Evolutionary conservation across 1,140 invertebrate species (phyloP).

Genomic region (Drosophila bipectinata): DNA sequence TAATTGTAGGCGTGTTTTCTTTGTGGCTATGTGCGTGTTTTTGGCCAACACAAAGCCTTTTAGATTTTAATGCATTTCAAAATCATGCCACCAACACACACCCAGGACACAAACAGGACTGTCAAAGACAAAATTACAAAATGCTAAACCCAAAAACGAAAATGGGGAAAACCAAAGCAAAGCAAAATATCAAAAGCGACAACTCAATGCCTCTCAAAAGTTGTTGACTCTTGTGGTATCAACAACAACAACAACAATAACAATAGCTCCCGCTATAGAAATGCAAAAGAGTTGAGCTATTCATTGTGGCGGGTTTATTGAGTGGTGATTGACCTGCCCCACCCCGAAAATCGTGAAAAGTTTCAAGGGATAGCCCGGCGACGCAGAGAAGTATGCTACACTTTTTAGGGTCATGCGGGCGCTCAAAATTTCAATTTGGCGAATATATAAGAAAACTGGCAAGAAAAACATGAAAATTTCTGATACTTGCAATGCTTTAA

Average conservation of each 20-base stretch:
- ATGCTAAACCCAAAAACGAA: constrained; percentile 44
- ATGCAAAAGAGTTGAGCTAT: constrained; percentile 49
- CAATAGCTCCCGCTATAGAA: constrained; percentile 5
- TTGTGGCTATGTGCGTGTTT: constrained; percentile 14
- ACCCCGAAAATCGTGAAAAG: constrained; percentile 3
- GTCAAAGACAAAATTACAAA: constrained; percentile 73
- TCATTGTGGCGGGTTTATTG: constrained; percentile 53
- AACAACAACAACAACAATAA: constrained; percentile 4
- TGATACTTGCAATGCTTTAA: not conserved
- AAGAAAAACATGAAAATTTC: not conserved
- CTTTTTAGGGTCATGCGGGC: constrained; percentile 37
- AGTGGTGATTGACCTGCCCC: constrained; percentile 66
- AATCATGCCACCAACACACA: constrained; percentile 33
- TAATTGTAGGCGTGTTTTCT: constrained; percentile 9
- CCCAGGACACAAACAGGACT: constrained; percentile 24
- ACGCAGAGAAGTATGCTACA: constrained; percentile 61
- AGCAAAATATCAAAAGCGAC: constrained; percentile 33
- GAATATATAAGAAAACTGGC: constrained; percentile 4
- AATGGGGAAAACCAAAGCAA: constrained; percentile 19
- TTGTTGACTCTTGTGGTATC: constrained; percentile 34
- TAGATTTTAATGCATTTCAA: constrained; percentile 51
- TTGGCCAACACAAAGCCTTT: constrained; percentile 32
- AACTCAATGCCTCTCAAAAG: constrained; percentile 41
- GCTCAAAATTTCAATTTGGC: constrained; percentile 32
- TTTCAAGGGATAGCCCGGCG: constrained; percentile 5